Conservation (phyloP, 2,113 vertebrate species). For the Lepus americanus region DNA sequence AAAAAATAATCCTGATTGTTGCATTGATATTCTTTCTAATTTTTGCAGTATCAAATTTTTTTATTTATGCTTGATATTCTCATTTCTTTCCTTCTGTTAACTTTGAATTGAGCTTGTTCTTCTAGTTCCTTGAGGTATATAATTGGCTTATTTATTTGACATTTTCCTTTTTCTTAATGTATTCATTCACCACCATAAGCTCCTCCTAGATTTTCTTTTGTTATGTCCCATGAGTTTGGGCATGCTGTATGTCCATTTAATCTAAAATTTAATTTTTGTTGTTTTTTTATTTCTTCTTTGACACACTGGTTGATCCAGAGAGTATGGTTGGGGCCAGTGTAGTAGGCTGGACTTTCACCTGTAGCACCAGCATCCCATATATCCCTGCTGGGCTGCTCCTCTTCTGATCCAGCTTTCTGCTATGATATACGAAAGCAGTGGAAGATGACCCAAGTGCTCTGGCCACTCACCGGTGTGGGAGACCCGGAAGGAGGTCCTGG, state of each 20-base stretch:
- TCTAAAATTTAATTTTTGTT: neutral
- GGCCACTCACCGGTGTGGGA: too few relatives aligned
- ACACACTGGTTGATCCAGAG: neutral
- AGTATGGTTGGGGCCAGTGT: too few relatives aligned
- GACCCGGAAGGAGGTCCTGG: too few relatives aligned
- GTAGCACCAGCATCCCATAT: too few relatives aligned
- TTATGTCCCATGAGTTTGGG: neutral
- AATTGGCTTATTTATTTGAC: neutral
- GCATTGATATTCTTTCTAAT: neutral
- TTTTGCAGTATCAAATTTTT: neutral
- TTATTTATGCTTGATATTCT: neutral
- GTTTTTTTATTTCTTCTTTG: neutral
- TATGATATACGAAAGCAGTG: too few relatives aligned
- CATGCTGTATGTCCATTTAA: neutral
- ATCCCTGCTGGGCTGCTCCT: too few relatives aligned
- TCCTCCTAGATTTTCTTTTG: neutral
- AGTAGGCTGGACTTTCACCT: too few relatives aligned
- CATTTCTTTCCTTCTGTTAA: neutral
- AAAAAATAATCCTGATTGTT: neutral
- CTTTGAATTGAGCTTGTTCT: neutral
- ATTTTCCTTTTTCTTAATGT: neutral
- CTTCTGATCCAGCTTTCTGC: too few relatives aligned
- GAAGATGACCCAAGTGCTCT: too few relatives aligned
- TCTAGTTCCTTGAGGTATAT: neutral
- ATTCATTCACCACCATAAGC: neutral